Percentiles rank a stretch among this genome's conserved stretches.
Evolutionary conservation across 2,888 invertebrate species (phyloP).

Genomic region (Eilema griseolum): DNA sequence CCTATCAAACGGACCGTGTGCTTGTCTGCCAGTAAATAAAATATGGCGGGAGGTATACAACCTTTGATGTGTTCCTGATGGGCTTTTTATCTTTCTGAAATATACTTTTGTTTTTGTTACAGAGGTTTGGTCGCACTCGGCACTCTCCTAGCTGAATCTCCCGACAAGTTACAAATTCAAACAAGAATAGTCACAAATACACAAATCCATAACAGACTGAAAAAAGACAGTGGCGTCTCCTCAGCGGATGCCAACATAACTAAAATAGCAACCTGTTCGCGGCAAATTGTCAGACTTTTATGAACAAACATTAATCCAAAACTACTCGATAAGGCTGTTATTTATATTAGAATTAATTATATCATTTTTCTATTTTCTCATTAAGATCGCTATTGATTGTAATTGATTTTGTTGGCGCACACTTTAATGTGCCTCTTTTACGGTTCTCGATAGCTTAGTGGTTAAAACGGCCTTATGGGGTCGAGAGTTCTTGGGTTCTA

Average conservation of each 20-base stretch:
- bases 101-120: slow-evolving; percentile 42
- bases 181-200: slow-evolving; percentile 73
- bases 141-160: slow-evolving; percentile 87
- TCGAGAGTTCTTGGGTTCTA: background rate
- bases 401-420: slow-evolving; percentile 29
- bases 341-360: slow-evolving; percentile 51
- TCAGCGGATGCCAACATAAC: slow-evolving; percentile 66
- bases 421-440: slow-evolving; percentile 25
- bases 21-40: too few relatives aligned
- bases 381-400: slow-evolving; percentile 29
- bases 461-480: background rate
- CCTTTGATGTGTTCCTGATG: too few relatives aligned
- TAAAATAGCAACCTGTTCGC: slow-evolving; percentile 75
- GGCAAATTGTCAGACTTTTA: slow-evolving; percentile 79
- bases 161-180: slow-evolving; percentile 74
- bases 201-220: slow-evolving; percentile 74
- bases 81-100: background rate
- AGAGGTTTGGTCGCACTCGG: slow-evolving; percentile 92
- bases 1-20: too few relatives aligned
- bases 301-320: slow-evolving; percentile 54
- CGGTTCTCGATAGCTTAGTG: background rate
- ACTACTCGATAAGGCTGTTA: slow-evolving; percentile 52
- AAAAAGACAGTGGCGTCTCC: slow-evolving; percentile 66
- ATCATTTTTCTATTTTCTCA: slow-evolving; percentile 42
- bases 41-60: too few relatives aligned